phyloP scores from a whole-genome alignment of 2,113 vertebrate genomes.

The Takifugu bimaculatus region DNA sequence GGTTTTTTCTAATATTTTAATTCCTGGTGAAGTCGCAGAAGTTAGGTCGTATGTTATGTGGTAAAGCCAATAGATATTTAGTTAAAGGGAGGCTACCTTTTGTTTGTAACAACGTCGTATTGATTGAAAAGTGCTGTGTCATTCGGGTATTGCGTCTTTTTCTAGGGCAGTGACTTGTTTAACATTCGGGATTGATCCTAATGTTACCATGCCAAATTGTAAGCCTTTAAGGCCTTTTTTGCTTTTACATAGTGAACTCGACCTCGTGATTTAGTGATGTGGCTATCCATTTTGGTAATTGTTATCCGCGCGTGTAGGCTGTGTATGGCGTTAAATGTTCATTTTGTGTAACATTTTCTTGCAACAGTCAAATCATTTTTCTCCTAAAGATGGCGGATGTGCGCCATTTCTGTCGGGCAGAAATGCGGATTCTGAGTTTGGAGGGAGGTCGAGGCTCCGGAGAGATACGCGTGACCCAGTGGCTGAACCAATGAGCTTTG shows the following conservation, averaged over 20 bases:
- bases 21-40: background rate
- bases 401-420: constrained; percentile 5
- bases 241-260: background rate
- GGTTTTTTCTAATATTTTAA: rapidly evolving
- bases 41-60: background rate
- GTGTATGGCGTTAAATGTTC: too few relatives aligned
- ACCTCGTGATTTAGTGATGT: too few relatives aligned
- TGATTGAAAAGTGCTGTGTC: too few relatives aligned
- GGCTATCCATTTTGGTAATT: background rate
- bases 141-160: too few relatives aligned
- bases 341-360: background rate
- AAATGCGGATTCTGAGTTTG: constrained; percentile 55
- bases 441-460: constrained; percentile 24
- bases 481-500: constrained; percentile 58
- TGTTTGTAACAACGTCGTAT: background rate
- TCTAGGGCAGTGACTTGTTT: background rate
- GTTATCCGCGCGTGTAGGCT: background rate
- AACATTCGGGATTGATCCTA: background rate
- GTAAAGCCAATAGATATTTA: background rate
- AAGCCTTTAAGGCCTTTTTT: constrained; percentile 23
- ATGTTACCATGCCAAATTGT: background rate
- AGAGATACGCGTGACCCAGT: constrained; percentile 42
- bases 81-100: background rate
- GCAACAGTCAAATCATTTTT: background rate
- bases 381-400: constrained; percentile 60